A percentile compares a stretch with the other conserved stretches of the same genome.
These are phyloP conservation scores for Seriola dumerili DNA, from an alignment of 2,113 vertebrate species.

Conservation along the genomic window DNA sequence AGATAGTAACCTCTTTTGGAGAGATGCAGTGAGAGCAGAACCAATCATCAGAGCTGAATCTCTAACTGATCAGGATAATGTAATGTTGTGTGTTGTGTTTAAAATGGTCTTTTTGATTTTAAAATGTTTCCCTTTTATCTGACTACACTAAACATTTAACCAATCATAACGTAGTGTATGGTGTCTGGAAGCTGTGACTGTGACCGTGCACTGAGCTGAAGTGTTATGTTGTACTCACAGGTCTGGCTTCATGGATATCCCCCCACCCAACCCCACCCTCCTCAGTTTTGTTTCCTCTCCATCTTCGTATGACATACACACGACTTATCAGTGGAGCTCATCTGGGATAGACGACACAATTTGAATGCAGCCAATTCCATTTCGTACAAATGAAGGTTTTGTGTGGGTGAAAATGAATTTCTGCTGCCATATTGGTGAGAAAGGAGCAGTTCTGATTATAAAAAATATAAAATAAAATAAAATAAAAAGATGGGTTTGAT, in stretches of 20 bases:
- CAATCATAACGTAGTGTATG: neutral
- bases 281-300: conserved; percentile 28
- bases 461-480: neutral
- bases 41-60: neutral
- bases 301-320: conserved; percentile 27
- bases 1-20: too few species aligned
- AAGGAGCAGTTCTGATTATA: conserved; percentile 26
- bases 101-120: too few species aligned
- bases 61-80: too few species aligned
- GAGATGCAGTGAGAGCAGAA: neutral
- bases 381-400: conserved; percentile 23
- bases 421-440: conserved; percentile 9
- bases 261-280: neutral
- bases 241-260: conserved; percentile 11
- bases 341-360: conserved; percentile 27
- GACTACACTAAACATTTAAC: neutral
- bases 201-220: neutral
- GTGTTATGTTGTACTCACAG: conserved; percentile 18
- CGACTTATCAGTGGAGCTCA: conserved; percentile 35
- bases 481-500: conserved; percentile 16
- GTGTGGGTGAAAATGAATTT: conserved; percentile 47
- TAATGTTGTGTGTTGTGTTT: neutral
- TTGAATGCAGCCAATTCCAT: conserved; percentile 30
- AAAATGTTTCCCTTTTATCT: neutral
- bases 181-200: neutral